Base-by-base conservation (phyloP, 2,797 vertebrate species). In the Peromyscus nudipes region DNA sequence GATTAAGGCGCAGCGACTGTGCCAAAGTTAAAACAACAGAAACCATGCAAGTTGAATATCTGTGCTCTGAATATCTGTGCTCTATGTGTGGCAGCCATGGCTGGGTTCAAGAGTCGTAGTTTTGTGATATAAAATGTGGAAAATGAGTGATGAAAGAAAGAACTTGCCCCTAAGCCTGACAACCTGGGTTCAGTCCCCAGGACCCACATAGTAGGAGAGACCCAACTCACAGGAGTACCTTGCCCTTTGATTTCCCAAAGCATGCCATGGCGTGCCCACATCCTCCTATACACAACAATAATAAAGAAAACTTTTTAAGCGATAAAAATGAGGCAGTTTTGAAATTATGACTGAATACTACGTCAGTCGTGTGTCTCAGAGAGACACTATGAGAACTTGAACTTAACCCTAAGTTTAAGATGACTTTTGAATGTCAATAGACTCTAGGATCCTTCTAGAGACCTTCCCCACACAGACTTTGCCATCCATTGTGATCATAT, bases 281-380 rank as follows among this genome's bases (percentile, higher is more conserved):
- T 12, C 1, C 34, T 49, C 34, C 23, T 69, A 52, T 10, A n/a
- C 34, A 25, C 31, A 85, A 21, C 23, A n/a, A 69, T 14, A 67
- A n/a, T 49, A 86, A 86, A 55, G 10, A 29, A 3, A 69, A 11
- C 27, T 21, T 25, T 83, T n/a, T 25, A 88, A 40, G 46, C 4
- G 37, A 88, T 75, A 88, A 85, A 76, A 85, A 90, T 82, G 84
- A 94, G 62, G 31, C 27, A 19, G 60, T 92, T 95, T 95, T 93
- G 81, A 90, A 96, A 92, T 82, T 37, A 46, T 73, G 52, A 76
- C 84, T 73, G 6, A 84, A 84, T 92, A 43, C 49, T 73, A 25
- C 49, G 25, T 82, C 43, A 55, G 13, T 57, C 80, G 69, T 55
- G 40, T 67, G 31, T 79, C 85, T 90, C 55, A 43, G 21, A 31